phyloP scores from a whole-genome alignment of 2,113 vertebrate species.

The Chiloscyllium plagiosum region DNA sequence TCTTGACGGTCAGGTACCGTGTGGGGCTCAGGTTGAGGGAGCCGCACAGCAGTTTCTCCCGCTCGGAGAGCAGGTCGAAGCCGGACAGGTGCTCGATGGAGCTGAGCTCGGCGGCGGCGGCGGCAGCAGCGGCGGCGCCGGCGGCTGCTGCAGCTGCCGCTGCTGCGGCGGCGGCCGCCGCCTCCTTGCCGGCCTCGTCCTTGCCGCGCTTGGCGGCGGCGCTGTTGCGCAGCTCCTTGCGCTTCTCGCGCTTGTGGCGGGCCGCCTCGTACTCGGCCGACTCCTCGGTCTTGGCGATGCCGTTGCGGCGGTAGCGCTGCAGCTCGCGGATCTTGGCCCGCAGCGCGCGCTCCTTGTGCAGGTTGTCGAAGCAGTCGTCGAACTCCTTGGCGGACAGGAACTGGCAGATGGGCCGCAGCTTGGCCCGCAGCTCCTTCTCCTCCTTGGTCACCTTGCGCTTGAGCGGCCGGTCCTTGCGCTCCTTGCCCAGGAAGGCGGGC shows the following conservation, averaged over 20 bases:
- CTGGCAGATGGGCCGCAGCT: conserved; percentile 83
- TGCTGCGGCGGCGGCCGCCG: conserved; percentile 46
- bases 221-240: conserved; percentile 83
- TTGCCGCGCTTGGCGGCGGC: conserved; percentile 49
- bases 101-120: conserved; percentile 69
- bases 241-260: conserved; percentile 86
- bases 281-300: conserved; percentile 87
- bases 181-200: conserved; percentile 66
- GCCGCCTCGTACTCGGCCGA: conserved; percentile 87
- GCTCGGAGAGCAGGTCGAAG: conserved; percentile 87
- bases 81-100: conserved; percentile 87
- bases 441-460: conserved; percentile 88
- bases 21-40: conserved; percentile 83
- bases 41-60: conserved; percentile 90
- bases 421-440: conserved; percentile 81
- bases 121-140: conserved; percentile 37
- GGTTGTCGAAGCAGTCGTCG: conserved; percentile 91
- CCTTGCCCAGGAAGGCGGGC: conserved; percentile 79
- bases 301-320: conserved; percentile 88
- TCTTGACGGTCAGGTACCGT: conserved; percentile 91
- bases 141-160: conserved; percentile 37
- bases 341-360: conserved; percentile 85
- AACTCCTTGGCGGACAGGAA: conserved; percentile 92
- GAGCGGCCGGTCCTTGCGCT: conserved; percentile 75
- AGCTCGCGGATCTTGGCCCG: conserved; percentile 88